Conservation (phyloP, 2,888 invertebrate species). For the Noctua fimbriata region DNA sequence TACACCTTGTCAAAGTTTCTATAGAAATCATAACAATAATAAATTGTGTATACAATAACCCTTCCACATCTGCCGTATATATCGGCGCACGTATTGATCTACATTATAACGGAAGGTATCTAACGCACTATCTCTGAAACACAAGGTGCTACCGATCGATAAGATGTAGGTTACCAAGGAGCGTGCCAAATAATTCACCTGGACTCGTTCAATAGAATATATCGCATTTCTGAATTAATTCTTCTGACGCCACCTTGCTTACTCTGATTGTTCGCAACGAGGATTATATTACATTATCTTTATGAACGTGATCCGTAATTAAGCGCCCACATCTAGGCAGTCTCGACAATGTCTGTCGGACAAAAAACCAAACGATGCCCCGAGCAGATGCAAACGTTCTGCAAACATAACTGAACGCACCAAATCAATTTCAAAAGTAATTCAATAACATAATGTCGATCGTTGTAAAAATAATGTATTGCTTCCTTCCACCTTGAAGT, state of each 20-base stretch:
- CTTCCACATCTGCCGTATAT: constrained; percentile 83
- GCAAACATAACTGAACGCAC: constrained; percentile 82
- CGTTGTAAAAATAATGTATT: constrained; percentile 87
- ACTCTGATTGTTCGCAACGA: constrained; percentile 85
- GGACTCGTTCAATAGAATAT: constrained; percentile 75
- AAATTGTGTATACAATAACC: constrained; percentile 81
- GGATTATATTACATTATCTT: constrained; percentile 90
- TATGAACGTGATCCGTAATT: constrained; percentile 87
- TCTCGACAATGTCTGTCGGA: constrained; percentile 76
- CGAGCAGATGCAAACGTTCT: constrained; percentile 87
- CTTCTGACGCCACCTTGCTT: constrained; percentile 82
- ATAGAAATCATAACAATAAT: constrained; percentile 84
- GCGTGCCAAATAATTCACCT: constrained; percentile 87
- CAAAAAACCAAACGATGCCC: constrained; percentile 79
- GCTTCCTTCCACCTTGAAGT: constrained; percentile 89
- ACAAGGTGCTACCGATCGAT: constrained; percentile 75
- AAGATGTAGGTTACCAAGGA: constrained; percentile 76
- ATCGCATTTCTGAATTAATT: constrained; percentile 78
- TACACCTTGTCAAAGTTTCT: constrained; percentile 81
- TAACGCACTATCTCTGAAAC: constrained; percentile 70
- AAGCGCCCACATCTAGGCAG: constrained; percentile 88
- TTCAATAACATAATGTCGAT: constrained; percentile 90
- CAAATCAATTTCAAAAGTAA: constrained; percentile 88
- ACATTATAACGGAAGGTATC: constrained; percentile 68
- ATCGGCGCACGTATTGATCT: constrained; percentile 69